Conservation (phyloP, 1,140 invertebrate genomes). For the Bombus confusus region DNA sequence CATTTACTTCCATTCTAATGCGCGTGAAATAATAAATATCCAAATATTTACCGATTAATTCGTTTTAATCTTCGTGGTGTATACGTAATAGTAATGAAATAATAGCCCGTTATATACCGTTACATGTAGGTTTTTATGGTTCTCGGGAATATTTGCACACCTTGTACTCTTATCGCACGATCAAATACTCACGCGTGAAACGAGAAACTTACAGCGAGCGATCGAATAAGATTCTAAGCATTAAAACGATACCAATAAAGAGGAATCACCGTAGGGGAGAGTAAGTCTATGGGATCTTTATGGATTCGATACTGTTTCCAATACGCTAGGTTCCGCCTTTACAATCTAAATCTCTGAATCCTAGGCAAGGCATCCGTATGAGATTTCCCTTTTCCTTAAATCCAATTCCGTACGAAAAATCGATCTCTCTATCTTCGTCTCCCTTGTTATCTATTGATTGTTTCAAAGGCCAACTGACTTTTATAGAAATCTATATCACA, state of each 20-base stretch:
- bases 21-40: neutral
- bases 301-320: slow-evolving; percentile 60
- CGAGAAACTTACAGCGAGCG: neutral
- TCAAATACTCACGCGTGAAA: neutral
- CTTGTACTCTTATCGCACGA: neutral
- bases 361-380: slow-evolving; percentile 19
- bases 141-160: neutral
- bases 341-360: slow-evolving; percentile 50
- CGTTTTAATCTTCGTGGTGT: neutral
- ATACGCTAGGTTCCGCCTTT: slow-evolving; percentile 38
- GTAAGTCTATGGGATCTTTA: slow-evolving; percentile 54
- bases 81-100: too few species aligned
- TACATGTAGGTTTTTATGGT: neutral
- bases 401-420: slow-evolving; percentile 40
- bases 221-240: slow-evolving; percentile 20
- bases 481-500: neutral
- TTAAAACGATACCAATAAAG: slow-evolving; percentile 63
- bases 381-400: slow-evolving; percentile 29
- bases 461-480: neutral
- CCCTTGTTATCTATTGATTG: neutral
- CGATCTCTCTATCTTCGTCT: neutral
- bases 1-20: neutral
- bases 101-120: too few species aligned
- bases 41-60: neutral
- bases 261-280: slow-evolving; percentile 50